Percentiles rank a stretch among this genome's conserved stretches.
phyloP scores from a whole-genome alignment of 1,140 invertebrate genomes.

The Drosophila bipectinata region DNA sequence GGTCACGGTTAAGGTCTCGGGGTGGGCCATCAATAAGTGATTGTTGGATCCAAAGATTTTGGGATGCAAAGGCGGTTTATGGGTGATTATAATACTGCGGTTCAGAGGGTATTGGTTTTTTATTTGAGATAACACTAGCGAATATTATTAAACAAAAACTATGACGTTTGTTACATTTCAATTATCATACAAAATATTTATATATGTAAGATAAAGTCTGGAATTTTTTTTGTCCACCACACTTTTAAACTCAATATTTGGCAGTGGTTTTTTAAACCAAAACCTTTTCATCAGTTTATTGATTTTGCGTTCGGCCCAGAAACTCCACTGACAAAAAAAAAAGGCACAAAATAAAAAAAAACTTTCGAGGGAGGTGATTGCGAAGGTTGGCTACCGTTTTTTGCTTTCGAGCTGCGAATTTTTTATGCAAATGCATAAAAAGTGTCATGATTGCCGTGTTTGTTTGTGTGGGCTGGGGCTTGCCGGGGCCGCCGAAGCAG shows the following conservation, averaged over 20 bases:
- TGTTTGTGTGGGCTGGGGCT: conserved; percentile 57
- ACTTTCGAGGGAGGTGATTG: conserved; percentile 37
- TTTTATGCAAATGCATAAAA: conserved; percentile 80
- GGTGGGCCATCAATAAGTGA: conserved; percentile 33
- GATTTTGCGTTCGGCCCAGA: conserved; percentile 73
- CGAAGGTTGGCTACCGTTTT: conserved; percentile 4
- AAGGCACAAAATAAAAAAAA: conserved; percentile 42
- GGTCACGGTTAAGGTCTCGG: conserved; percentile 20
- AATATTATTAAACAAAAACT: too few species aligned
- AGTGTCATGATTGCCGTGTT: conserved; percentile 80
- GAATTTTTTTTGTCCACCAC: too few species aligned
- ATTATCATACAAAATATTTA: too few species aligned
- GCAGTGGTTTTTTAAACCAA: conserved; percentile 25
- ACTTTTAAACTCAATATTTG: neutral
- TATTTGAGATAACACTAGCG: too few species aligned
- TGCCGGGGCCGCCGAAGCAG: conserved; percentile 27
- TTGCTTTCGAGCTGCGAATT: conserved; percentile 26
- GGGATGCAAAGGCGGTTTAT: conserved; percentile 2
- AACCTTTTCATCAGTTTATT: conserved; percentile 68
- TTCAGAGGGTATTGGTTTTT: too few species aligned
- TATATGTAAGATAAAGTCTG: too few species aligned
- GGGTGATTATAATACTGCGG: conserved; percentile 5
- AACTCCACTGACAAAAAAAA: conserved; percentile 43
- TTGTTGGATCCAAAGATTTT: conserved; percentile 7
- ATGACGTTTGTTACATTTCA: too few species aligned